These are phyloP conservation scores for Camponotus vicinus DNA, from an alignment of 1,140 invertebrate species.

Conservation along the genomic window DNA sequence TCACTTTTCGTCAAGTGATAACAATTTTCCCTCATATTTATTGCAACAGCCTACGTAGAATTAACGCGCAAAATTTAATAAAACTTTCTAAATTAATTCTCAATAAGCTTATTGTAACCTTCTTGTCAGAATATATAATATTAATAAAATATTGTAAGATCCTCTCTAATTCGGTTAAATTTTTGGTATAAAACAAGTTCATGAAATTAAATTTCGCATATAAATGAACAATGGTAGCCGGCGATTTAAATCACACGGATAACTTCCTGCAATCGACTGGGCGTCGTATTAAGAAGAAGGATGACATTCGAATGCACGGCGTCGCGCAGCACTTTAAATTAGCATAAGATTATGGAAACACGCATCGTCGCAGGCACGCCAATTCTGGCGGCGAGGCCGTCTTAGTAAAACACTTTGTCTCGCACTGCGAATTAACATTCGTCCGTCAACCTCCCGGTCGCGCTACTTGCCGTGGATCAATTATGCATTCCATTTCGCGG, in stretches of 20 bases:
- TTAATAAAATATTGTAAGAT: background rate
- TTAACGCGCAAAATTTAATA: too few relatives aligned
- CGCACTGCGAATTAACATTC: slow-evolving; percentile 70
- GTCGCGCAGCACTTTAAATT: slow-evolving; percentile 59
- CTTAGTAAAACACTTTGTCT: slow-evolving; percentile 60
- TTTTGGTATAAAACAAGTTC: background rate
- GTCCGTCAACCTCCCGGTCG: slow-evolving; percentile 48
- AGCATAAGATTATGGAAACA: slow-evolving; percentile 75
- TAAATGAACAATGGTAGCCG: slow-evolving; percentile 13
- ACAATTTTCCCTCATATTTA: too few relatives aligned
- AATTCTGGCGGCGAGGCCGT: slow-evolving; percentile 65
- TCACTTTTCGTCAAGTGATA: too few relatives aligned
- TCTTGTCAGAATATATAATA: background rate
- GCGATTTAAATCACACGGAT: slow-evolving; percentile 42
- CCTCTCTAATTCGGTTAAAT: background rate
- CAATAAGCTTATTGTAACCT: background rate
- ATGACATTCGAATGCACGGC: slow-evolving; percentile 70
- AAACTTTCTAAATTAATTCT: too few relatives aligned
- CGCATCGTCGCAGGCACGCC: slow-evolving; percentile 50
- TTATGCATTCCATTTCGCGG: slow-evolving; percentile 59
- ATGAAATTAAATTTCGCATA: slow-evolving; percentile 39
- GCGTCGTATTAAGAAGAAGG: slow-evolving; percentile 58
- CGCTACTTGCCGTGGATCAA: slow-evolving; percentile 66
- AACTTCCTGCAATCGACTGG: slow-evolving; percentile 42
- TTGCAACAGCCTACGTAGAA: too few relatives aligned